Base-by-base conservation (phyloP, 2,888 invertebrate species). In the Pristionchus exspectatus region DNA sequence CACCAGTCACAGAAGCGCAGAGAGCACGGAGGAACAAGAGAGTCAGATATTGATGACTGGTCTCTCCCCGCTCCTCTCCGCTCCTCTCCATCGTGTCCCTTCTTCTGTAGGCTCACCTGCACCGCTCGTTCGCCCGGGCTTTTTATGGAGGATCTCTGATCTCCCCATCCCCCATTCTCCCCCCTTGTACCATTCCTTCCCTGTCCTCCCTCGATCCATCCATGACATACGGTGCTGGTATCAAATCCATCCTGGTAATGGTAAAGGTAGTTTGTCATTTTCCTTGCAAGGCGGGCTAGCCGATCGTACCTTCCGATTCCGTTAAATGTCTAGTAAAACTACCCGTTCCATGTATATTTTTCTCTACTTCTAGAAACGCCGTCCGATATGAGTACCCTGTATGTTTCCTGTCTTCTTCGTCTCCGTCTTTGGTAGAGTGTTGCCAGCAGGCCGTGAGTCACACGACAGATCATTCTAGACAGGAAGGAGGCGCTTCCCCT, bases 81-180 rank as follows among this genome's bases (percentile, higher is more conserved):
- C 81, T 54, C 27, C 63, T 18, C 21, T 74, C 38, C 30, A 69
- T 69, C 69, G 69, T 69, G 21, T 54, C 72, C 72, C 72, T 69
- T 72, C 72, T 54, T 81, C 50, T 81, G 81, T 54, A 81, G 27
- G 27, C 50, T 81, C 81, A 81, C 50, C 81, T 50, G 81, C 81
- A 33, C 27, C n/a, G 81, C 24, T 81, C 44, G 44, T 81, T 54
- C 50, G 21, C 74, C 74, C 30, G 18, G 33, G 74, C 74, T 81
- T 81, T 54, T 81, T 54, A 44, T 27, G 81, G 81, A 81, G 81
- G 81, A 50, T 81, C 81, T 81, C 27, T 54, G 81, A 81, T 81
- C 81, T 81, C 33, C 38, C 74, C 74, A 9, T 38, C 38, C 38
- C 72, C 81, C 50, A 30, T 77, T 16, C 50, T 81, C 50, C 24